These are phyloP conservation scores for Anser cygnoides DNA, from an alignment of 2,113 vertebrate genomes.

Conservation along the genomic window DNA sequence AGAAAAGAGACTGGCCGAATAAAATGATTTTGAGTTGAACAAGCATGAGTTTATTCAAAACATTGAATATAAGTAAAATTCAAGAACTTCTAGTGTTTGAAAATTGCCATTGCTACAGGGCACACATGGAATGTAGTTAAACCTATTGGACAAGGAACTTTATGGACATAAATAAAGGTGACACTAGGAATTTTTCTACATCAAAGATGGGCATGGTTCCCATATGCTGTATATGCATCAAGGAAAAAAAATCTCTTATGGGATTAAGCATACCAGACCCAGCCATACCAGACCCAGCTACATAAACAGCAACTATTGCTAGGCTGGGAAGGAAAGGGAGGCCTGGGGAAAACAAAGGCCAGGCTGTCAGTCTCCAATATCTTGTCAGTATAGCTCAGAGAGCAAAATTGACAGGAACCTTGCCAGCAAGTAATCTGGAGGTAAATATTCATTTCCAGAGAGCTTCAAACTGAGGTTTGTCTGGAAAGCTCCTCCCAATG, in stretches of 20 bases:
- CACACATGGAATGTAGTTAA: background rate
- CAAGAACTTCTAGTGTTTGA: background rate
- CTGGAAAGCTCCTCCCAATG: background rate
- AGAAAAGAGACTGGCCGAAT: background rate
- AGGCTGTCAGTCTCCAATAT: background rate
- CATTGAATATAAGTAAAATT: background rate
- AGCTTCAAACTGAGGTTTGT: background rate
- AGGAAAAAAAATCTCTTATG: background rate
- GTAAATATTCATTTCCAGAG: background rate
- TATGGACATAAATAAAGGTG: background rate
- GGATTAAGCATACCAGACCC: constrained; percentile 8
- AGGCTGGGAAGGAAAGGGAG: background rate
- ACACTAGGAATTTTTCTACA: background rate
- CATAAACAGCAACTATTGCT: constrained; percentile 15
- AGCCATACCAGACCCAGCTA: constrained; percentile 13
- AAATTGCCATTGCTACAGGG: background rate
- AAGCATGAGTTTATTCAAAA: background rate
- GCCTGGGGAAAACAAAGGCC: background rate
- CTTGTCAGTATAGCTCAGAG: background rate
- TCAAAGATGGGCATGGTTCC: background rate
- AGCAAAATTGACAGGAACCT: background rate
- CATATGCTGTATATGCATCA: background rate
- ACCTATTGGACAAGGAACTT: background rate
- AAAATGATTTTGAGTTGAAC: background rate
- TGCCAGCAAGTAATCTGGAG: background rate